Evolutionary conservation across 2,888 invertebrate genomes (phyloP), one percentile per base, ranked within the genome.

Genomic region (Sinelater perroti): DNA sequence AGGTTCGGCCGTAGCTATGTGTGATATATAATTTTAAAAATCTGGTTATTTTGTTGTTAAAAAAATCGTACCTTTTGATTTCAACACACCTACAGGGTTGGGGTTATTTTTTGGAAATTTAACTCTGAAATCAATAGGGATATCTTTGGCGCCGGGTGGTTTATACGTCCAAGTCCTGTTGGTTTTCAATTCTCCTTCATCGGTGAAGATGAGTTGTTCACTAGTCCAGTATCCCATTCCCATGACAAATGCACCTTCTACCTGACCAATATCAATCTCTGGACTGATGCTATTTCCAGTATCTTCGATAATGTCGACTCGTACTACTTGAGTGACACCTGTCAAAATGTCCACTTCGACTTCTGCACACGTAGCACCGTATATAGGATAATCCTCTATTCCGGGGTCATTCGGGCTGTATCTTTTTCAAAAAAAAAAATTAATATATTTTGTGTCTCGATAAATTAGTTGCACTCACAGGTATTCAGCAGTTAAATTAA

Each of bases 141-240:
- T 89, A 63, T 91, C 91, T 69, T 88, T 89, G 0, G 85, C 84
- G 0, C 88, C 88, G 0, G 90, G 90, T 1, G 87, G 85, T 64
- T 89, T 89, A 68, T 91, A 91, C 47, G 83, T 88, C 92, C 92
- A 93, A 1, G 92, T 91, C 47, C 90, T 83, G 67, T 87, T 85
- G 1, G 90, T 91, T 2, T 89, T 79, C 3, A 90, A 73, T 64
- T 82, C 81, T 1, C 91, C 93, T 2, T 84, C 86, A 2, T 81
- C 77, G 63, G 90, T 85, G 56, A 84, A 87, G 0, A 87, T 76
- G 6, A 88, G 70, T 63, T 89, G 83, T 70, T 94, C 93, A 1
- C 82, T 83, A 0, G 89, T 86, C 84, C 87, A 90, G 67, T 88
- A 89, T 1, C 93, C 93, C 1, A 81, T 62, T 0, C 83, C 83